These are phyloP conservation scores for Cantharis nigra DNA, from an alignment of 2,888 invertebrate genomes.

Conservation along the genomic window DNA sequence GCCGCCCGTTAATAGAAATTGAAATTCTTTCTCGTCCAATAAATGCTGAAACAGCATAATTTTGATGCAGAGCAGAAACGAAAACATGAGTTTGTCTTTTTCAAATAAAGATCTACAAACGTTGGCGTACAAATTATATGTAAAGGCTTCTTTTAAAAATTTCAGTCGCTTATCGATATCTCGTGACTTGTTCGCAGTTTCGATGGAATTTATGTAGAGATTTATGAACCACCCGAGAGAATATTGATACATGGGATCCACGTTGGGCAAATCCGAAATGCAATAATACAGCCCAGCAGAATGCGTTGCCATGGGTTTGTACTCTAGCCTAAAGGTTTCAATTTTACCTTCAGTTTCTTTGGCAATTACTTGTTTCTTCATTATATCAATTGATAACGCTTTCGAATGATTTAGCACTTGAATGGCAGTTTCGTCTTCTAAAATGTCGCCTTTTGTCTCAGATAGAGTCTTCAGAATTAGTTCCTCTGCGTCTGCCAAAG, in stretches of 20 bases:
- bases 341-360: conserved; percentile 78
- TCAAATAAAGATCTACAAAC: conserved; percentile 85
- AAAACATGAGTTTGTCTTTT: conserved; percentile 82
- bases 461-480: conserved; percentile 84
- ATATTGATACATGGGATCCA: conserved; percentile 90
- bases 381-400: conserved; percentile 77
- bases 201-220: conserved; percentile 76
- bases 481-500: conserved; percentile 84
- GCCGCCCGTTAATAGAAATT: conserved; percentile 81
- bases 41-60: conserved; percentile 64
- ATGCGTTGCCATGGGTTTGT: conserved; percentile 78
- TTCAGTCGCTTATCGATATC: conserved; percentile 71
- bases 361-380: conserved; percentile 78
- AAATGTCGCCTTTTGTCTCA: conserved; percentile 81
- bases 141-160: conserved; percentile 76
- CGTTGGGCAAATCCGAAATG: conserved; percentile 79
- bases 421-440: conserved; percentile 90
- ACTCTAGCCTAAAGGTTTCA: conserved; percentile 74
- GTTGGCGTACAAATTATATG: conserved; percentile 78
- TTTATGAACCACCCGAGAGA: conserved; percentile 86
- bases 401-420: conserved; percentile 87
- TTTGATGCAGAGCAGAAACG: conserved; percentile 77
- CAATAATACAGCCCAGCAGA: conserved; percentile 82
- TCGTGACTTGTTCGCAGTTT: conserved; percentile 73
- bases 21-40: conserved; percentile 65